These are phyloP conservation scores for Neomonachus schauinslandi DNA, from an alignment of 2,113 vertebrate genomes.

Conservation along the genomic window DNA sequence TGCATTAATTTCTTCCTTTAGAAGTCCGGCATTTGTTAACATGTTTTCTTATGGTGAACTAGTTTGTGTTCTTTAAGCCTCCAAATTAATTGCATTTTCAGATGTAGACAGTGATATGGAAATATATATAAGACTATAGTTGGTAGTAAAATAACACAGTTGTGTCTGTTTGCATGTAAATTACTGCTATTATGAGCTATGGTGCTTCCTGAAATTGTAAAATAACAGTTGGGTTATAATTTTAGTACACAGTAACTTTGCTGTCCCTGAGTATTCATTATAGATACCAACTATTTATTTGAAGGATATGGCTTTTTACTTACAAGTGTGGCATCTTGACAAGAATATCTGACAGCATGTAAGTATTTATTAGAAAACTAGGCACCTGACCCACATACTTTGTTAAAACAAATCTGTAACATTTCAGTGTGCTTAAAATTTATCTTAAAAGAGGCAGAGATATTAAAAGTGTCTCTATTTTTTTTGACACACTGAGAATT, in stretches of 20 bases:
- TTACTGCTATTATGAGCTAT: conserved; percentile 67
- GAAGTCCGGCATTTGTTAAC: not conserved
- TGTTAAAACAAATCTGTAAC: not conserved
- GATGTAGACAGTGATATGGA: conserved; percentile 46
- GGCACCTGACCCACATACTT: not conserved
- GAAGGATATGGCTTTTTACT: conserved; percentile 57
- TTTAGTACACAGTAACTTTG: conserved; percentile 70
- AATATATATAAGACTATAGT: conserved; percentile 10
- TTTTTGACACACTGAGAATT: not conserved
- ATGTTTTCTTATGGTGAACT: not conserved
- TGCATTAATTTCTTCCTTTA: not conserved
- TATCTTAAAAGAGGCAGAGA: not conserved
- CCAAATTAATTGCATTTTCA: conserved; percentile 56
- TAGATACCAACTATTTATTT: conserved; percentile 63
- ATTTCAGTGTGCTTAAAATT: conserved; percentile 35
- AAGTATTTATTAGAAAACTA: conserved; percentile 72
- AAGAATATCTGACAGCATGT: conserved; percentile 52
- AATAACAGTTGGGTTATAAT: conserved; percentile 70
- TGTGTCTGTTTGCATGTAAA: conserved; percentile 50
- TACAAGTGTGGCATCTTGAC: conserved; percentile 49
- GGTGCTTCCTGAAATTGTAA: conserved; percentile 74
- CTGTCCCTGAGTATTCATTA: conserved; percentile 72
- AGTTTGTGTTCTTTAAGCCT: conserved; percentile 15
- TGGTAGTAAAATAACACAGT: conserved; percentile 68
- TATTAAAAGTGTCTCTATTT: not conserved